Conservation (phyloP, 2,888 invertebrate genomes). For the Acronicta psi region DNA sequence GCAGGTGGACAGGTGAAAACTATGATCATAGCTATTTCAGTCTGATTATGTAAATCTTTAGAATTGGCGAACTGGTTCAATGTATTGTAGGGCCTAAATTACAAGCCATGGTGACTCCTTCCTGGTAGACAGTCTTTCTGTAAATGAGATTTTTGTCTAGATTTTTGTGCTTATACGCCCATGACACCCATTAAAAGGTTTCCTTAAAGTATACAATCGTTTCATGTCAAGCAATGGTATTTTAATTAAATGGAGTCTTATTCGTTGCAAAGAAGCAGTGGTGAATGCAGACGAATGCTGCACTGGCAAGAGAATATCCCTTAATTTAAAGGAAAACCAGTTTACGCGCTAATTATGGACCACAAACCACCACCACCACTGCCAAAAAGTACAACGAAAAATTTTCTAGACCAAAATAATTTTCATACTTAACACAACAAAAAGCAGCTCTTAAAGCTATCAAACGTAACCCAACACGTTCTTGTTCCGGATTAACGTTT, state of each 20-base stretch:
- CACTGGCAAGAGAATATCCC: not conserved
- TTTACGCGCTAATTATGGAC: not conserved
- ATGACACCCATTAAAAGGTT: no score
- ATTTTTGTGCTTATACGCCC: no score
- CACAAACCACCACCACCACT: not conserved
- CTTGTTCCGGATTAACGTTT: constrained; percentile 56
- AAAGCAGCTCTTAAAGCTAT: constrained; percentile 51
- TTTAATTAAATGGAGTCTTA: no score
- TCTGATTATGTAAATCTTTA: constrained; percentile 37
- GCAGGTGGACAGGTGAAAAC: constrained; percentile 24
- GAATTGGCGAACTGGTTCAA: constrained; percentile 34
- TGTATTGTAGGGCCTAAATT: no score
- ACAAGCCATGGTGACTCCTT: no score
- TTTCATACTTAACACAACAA: constrained; percentile 33
- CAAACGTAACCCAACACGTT: constrained; percentile 64
- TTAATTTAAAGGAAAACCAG: not conserved
- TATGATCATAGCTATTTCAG: constrained; percentile 35
- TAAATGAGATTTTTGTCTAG: no score
- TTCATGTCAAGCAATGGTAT: no score
- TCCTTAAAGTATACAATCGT: no score
- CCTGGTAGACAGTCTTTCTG: no score
- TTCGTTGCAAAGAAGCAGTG: no score
- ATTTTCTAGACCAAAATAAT: constrained; percentile 29
- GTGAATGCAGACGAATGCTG: no score
- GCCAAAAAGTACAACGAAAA: not conserved